phyloP scores from a whole-genome alignment of 2,113 vertebrate species.

The Epinephelus fuscoguttatus region DNA sequence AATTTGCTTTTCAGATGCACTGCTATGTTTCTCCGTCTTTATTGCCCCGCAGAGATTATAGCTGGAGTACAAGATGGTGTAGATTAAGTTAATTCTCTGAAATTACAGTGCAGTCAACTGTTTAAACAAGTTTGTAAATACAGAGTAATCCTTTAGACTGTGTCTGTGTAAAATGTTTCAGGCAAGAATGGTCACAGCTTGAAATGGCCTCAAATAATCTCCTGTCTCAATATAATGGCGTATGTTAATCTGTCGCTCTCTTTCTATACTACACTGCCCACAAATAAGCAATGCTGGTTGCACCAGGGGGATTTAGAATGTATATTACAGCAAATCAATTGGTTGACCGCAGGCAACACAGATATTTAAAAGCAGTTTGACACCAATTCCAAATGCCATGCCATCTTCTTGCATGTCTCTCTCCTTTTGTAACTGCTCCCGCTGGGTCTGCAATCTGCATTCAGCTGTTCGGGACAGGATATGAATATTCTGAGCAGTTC shows the following conservation, averaged over 20 bases:
- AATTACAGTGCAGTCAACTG: conserved; percentile 55
- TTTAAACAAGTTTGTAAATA: conserved; percentile 45
- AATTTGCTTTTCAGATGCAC: background rate
- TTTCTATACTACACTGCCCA: conserved; percentile 26
- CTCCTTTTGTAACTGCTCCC: conserved; percentile 46
- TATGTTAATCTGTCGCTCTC: conserved; percentile 40
- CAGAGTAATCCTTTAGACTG: conserved; percentile 54
- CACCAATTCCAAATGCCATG: conserved; percentile 62
- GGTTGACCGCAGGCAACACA: conserved; percentile 46
- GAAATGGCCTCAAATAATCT: conserved; percentile 65
- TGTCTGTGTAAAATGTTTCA: conserved; percentile 54
- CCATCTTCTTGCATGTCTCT: conserved; percentile 50
- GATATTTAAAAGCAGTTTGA: conserved; percentile 57
- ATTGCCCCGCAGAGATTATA: conserved; percentile 39
- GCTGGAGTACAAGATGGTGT: conserved; percentile 33
- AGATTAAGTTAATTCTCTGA: conserved; percentile 49
- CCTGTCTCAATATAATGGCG: conserved; percentile 36
- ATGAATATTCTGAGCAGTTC: conserved; percentile 70
- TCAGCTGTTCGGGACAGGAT: conserved; percentile 67
- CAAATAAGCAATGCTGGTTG: conserved; percentile 39
- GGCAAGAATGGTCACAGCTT: conserved; percentile 48
- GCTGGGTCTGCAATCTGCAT: conserved; percentile 60
- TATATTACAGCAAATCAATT: conserved; percentile 46
- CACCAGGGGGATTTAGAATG: conserved; percentile 41
- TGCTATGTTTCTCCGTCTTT: conserved; percentile 17